These are phyloP conservation scores for Ranitomeya imitator DNA, from an alignment of 2,113 vertebrate genomes.

Conservation along the genomic window DNA sequence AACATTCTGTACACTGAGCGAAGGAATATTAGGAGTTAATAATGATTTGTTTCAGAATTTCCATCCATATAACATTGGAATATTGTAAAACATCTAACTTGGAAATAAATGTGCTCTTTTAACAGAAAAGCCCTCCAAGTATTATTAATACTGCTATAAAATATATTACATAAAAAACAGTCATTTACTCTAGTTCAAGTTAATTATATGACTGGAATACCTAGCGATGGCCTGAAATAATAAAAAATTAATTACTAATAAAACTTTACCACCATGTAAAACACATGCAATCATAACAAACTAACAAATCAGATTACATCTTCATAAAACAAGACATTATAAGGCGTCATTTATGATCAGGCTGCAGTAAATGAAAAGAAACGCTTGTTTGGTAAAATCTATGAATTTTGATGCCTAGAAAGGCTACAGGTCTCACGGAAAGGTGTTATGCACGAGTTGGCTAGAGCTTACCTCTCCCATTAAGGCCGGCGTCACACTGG, in stretches of 20 bases:
- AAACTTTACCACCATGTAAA: neutral
- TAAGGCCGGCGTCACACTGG: too few relatives aligned
- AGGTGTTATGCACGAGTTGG: neutral
- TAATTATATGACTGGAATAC: neutral
- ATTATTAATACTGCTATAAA: neutral
- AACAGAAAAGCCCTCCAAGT: neutral
- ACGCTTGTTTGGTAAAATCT: neutral
- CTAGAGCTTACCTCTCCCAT: neutral
- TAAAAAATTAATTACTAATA: neutral
- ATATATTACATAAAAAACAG: neutral
- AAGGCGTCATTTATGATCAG: neutral
- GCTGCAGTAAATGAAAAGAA: neutral
- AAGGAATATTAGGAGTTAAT: neutral
- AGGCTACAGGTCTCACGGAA: too few relatives aligned
- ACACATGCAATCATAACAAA: neutral
- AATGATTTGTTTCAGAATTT: neutral
- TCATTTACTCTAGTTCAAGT: neutral
- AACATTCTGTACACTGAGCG: neutral
- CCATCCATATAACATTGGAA: neutral
- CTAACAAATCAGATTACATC: constrained; percentile 1
- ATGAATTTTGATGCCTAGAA: neutral
- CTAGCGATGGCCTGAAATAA: neutral
- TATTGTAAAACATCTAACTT: neutral
- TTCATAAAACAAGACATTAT: neutral
- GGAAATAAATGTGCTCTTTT: neutral